Evolutionary conservation across 2,888 invertebrate species (phyloP), one percentile per base, ranked within the genome.

Genomic region (Macaria liturata): DNA sequence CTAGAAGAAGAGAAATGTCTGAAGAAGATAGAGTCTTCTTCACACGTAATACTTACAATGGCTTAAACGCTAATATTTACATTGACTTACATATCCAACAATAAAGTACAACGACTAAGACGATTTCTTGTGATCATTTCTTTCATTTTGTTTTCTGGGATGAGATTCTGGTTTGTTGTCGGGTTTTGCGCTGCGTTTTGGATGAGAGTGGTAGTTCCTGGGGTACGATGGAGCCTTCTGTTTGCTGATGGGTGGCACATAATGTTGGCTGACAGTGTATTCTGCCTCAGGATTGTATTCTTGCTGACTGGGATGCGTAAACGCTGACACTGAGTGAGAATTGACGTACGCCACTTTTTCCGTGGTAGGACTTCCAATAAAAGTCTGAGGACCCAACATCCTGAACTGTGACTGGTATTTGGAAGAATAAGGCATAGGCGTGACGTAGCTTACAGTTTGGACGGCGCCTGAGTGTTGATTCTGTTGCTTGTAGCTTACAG

Each of bases 371-470:
- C 78, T 81, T 47, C 72, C 76, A 0, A 91, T 73, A 40, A 81
- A 78, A 0, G 86, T 91, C 59, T 91, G 89, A 1, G 91, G 91
- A 1, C 88, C 90, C 90, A 91, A 91, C 9, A 91, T 75, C 64
- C 74, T 85, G 64, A 84, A 91, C 3, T 81, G 84, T 5, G 89
- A 81, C 61, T 84, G 88, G 58, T 86, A 91, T 64, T 87, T 91
- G 32, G 82, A 74, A 42, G 81, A 75, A 54, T 74, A 76, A 3
- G 91, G 90, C 69, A 78, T 72, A 0, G 91, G 91, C 4, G 91
- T 91, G 0, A 91, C 91, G 53, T 91, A 91, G 63, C 87, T 89
- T 3, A 91, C 84, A 1, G 80, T 76, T 64, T 91, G 91, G 6
- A 86, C 67, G 31, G 78, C 66, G 3, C 75, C 78, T 20, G 74